Evolutionary conservation across 2,888 invertebrate genomes (phyloP).

Genomic region (Labia minor): DNA sequence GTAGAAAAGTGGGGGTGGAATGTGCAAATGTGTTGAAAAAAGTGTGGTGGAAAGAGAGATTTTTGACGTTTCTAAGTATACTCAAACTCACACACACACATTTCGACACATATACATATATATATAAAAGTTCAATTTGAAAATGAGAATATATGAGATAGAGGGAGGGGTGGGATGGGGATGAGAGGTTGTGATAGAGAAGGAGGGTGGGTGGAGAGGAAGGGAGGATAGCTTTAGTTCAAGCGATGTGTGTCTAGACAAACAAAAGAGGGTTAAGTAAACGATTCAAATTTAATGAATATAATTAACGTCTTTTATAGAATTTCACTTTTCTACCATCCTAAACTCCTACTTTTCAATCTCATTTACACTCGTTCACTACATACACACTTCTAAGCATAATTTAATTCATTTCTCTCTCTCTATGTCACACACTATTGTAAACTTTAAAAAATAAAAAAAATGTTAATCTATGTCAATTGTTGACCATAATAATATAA

Average conservation of each 20-base stretch:
- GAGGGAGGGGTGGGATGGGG: neutral
- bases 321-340: neutral
- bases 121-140: neutral
- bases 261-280: neutral
- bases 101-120: conserved; percentile 18
- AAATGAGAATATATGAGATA: neutral
- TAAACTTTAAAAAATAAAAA: no score
- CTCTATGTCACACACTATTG: no score
- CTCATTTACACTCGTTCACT: no score
- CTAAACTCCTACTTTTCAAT: neutral
- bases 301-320: neutral
- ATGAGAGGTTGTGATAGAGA: neutral
- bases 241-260: neutral
- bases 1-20: no score
- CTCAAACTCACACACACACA: conserved; percentile 15
- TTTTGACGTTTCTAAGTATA: conserved; percentile 1
- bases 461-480: no score
- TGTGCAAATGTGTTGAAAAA: no score
- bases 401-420: no score
- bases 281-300: conserved; percentile 1
- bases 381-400: no score
- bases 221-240: neutral
- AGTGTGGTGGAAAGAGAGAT: conserved; percentile 5
- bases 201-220: neutral
- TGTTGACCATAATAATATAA: no score